Base-by-base conservation (phyloP, 1,140 invertebrate species). In the Ips typographus region DNA sequence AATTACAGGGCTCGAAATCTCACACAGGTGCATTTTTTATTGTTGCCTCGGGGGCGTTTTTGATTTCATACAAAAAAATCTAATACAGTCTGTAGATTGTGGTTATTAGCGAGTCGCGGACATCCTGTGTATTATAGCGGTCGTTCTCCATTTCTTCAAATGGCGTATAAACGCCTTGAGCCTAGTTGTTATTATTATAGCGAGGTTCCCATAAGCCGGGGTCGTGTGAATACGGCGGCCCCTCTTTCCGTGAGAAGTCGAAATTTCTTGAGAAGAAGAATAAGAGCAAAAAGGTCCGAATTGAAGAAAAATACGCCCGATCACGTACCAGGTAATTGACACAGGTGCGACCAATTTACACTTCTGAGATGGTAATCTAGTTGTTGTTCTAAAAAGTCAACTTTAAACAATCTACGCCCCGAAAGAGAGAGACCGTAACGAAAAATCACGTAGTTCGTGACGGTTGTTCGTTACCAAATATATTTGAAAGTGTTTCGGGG, bases 301-400 rank as follows among this genome's bases (percentile, higher is more conserved):
- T 59, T 59, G 57, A 42, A 59, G 37, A 42, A 66, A 66, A 66
- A 66, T 44, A 58, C 39, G 2, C n/a, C 37, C 37, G 55, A 59
- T 66, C 65, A 66, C 65, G 65, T 66, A 38, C 56, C 38, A 36
- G 4, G 38, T 7, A 39, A 57, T 66, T 66, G 55, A 66, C 65
- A 58, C 65, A 66, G 65, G 65, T 66, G 65, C 47, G 65, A 66
- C 44, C 65, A 59, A 66, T 66, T 66, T 43, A 58, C 65, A 66
- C 65, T 56, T 66, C 55, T 44, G 43, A 51, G 65, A 66, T 66
- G 65, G 44, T 59, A 59, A 66, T 66, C 65, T 66, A 66, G 53
- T 66, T 66, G 65, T 66, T 55, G 55, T 56, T 51, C 65, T 52
- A 52, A 65, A 65, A 65, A 59, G 56, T 65, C 53, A 65, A 65